Percentiles rank a stretch among this genome's conserved stretches.
Evolutionary conservation across 2,888 invertebrate species (phyloP).

Genomic region (Calliphora vomitoria): DNA sequence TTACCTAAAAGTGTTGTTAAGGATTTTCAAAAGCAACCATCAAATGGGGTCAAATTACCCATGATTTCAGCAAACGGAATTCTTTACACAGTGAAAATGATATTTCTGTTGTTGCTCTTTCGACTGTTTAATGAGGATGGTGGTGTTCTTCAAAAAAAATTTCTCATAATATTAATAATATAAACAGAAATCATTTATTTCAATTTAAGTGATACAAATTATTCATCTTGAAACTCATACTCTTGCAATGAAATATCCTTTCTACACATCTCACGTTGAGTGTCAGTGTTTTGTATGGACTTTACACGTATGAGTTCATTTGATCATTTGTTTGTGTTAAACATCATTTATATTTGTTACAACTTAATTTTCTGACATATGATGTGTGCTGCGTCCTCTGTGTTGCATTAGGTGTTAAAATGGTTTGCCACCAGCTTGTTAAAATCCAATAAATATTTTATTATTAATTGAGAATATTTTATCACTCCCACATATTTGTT

Average conservation of each 20-base stretch:
- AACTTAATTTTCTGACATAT: constrained; percentile 1
- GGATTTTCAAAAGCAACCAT: constrained; percentile 56
- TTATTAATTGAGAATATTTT: constrained; percentile 38
- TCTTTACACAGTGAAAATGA: constrained; percentile 2
- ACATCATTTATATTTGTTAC: constrained; percentile 62
- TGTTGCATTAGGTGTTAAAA: constrained; percentile 58
- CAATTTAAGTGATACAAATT: constrained; percentile 54
- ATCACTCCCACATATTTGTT: constrained; percentile 36
- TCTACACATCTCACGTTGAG: neutral
- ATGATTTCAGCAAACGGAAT: constrained; percentile 35
- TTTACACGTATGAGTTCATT: constrained; percentile 8
- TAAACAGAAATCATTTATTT: constrained; percentile 66
- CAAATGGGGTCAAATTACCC: constrained; percentile 69
- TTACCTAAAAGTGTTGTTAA: constrained; percentile 63
- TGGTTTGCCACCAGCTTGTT: constrained; percentile 13
- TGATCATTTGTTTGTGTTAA: constrained; percentile 65
- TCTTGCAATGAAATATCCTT: constrained; percentile 26
- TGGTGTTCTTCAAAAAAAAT: constrained; percentile 22
- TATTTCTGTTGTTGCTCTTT: neutral
- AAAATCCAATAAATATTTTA: constrained; percentile 32
- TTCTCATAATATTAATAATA: constrained; percentile 68
- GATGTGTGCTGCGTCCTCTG: neutral
- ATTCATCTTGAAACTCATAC: constrained; percentile 35
- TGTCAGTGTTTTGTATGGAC: neutral
- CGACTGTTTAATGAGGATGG: constrained; percentile 24